Percentiles rank a stretch among this genome's conserved stretches.
Evolutionary conservation across 1,140 invertebrate genomes (phyloP).

Genomic region (Drosophila ogumai): DNA sequence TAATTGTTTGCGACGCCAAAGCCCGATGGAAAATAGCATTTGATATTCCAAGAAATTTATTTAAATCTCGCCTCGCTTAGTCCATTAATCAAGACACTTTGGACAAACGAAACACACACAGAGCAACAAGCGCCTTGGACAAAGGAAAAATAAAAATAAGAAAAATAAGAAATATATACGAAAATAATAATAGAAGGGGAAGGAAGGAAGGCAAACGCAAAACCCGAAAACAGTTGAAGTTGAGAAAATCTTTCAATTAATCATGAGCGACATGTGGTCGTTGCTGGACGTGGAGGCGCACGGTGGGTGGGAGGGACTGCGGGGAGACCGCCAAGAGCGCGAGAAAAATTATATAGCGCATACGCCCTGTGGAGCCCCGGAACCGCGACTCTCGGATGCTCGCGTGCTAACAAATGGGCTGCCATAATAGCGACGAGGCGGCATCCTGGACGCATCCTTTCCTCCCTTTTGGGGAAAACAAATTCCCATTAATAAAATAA

Average conservation of each 20-base stretch:
- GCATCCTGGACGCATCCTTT: constrained; percentile 59
- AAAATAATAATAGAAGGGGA: constrained; percentile 1
- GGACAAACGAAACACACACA: constrained; percentile 4
- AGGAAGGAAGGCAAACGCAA: constrained; percentile 23
- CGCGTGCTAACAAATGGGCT: constrained; percentile 71
- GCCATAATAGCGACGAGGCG: constrained; percentile 61
- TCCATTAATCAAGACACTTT: constrained; percentile 60
- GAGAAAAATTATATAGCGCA: constrained; percentile 75
- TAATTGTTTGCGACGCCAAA: constrained; percentile 24
- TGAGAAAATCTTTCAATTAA: constrained; percentile 78
- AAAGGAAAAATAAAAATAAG: not conserved
- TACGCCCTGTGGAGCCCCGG: constrained; percentile 51
- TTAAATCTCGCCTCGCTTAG: constrained; percentile 35
- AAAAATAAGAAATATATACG: constrained; percentile 4
- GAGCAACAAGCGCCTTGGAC: constrained; percentile 9
- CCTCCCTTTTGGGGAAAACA: constrained; percentile 39
- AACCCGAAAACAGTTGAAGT: constrained; percentile 62
- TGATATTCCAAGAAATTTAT: constrained; percentile 33
- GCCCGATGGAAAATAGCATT: constrained; percentile 2
- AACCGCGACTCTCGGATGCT: constrained; percentile 23
- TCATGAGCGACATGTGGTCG: constrained; percentile 80
- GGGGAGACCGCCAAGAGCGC: constrained; percentile 64
- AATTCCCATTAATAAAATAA: constrained; percentile 75
- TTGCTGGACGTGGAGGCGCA: constrained; percentile 27
- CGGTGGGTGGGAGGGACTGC: too few species aligned